Base-by-base conservation (phyloP, 1,140 invertebrate species). In the Proctacanthus coquilletti region DNA sequence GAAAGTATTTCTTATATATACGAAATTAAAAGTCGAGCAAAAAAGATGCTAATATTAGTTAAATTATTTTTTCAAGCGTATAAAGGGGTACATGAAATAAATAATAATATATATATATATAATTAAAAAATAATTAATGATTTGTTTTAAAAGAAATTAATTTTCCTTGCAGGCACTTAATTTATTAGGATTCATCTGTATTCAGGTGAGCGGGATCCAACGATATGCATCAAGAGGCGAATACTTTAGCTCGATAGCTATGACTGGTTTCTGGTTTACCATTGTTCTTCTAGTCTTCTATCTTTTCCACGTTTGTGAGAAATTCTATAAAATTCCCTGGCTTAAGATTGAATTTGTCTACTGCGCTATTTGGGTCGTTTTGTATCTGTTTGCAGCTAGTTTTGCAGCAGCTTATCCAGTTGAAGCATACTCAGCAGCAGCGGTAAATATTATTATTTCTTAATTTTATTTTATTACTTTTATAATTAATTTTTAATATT, bases 301-400 rank as follows among this genome's bases (percentile, higher is more conserved):
- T 60, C 51, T 87, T 35, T 84, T 91, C 53, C 84, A 92, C 52
- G 69, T 91, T 9, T 68, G 91, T 41, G 82, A 88, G 52, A 84
- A 80, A 54, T 77, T 84, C 48, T 78, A 79, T 53, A 80, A 73
- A 56, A 78, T 92, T 39, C 86, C 85, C 0, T 93, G 87, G 87
- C 52, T 84, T 17, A 80, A 82, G 57, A 74, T 89, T 49, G 86
- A 89, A 65, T 72, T 86, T 20, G 64, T 71, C 13, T 86, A 77
- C 61, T 80, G 78, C 53, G 61, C 63, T 1, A 31, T 84, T 3
- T 83, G 76, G 75, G 67, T 74, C 3, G 48, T 77, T 5, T 73
- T 83, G 29, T 84, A 80, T 47, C 51, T 86, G 14, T 60, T 82
- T 38, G 80, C 77, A 3, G 65, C 79, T 2, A 66, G 71, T 21